Percentiles rank a stretch among this genome's conserved stretches.
phyloP scores from a whole-genome alignment of 2,797 vertebrate genomes.

The Taeniopygia guttata region DNA sequence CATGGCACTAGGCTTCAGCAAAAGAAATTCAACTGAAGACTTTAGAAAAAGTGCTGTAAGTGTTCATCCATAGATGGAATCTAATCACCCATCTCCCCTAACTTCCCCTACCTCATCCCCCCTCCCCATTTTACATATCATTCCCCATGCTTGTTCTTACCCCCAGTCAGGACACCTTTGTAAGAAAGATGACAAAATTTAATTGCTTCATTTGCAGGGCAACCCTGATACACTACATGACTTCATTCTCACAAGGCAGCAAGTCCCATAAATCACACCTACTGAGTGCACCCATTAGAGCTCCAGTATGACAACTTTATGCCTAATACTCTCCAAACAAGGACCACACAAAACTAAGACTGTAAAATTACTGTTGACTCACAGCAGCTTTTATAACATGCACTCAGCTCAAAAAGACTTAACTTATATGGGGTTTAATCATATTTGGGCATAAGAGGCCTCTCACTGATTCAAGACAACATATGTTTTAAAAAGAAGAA shows the following conservation, averaged over 20 bases:
- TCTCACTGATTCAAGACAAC: conserved; percentile 65
- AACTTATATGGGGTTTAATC: conserved; percentile 67
- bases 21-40: conserved; percentile 56
- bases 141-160: background rate
- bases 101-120: fast-evolving
- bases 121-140: background rate
- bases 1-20: conserved; percentile 10
- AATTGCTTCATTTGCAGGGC: conserved; percentile 21
- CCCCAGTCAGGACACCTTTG: background rate
- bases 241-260: conserved; percentile 9
- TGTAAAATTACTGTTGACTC: conserved; percentile 69
- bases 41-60: background rate
- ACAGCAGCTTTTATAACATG: conserved; percentile 61
- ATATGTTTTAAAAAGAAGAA: background rate
- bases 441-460: conserved; percentile 58
- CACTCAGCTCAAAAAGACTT: conserved; percentile 57
- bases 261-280: conserved; percentile 34
- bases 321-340: conserved; percentile 53
- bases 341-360: conserved; percentile 75
- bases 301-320: conserved; percentile 34
- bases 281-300: conserved; percentile 44
- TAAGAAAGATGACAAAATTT: conserved; percentile 25
- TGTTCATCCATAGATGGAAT: conserved; percentile 17
- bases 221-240: background rate
- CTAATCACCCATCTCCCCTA: background rate